These are phyloP conservation scores for Eueides isabella DNA, from an alignment of 1,140 invertebrate genomes.

Conservation along the genomic window DNA sequence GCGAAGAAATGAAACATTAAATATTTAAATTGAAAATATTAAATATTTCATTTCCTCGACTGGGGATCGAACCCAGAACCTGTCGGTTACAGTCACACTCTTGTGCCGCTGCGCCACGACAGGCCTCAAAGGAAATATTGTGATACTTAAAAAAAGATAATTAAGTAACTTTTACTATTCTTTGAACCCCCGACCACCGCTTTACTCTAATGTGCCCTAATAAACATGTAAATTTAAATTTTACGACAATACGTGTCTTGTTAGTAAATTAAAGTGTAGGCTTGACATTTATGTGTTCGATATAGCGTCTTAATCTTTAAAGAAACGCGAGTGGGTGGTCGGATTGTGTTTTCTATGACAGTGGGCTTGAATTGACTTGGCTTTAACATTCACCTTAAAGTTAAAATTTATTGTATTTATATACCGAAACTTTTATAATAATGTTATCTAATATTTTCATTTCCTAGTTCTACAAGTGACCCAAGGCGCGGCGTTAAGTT, in stretches of 20 bases:
- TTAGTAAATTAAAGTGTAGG: background rate
- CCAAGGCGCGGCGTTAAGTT: too few species aligned
- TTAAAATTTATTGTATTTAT: background rate
- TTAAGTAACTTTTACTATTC: background rate
- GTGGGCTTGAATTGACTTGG: slow-evolving; percentile 6
- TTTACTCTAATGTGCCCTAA: background rate
- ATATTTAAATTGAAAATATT: too few species aligned
- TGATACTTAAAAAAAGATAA: background rate
- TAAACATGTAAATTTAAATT: background rate
- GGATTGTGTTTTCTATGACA: background rate
- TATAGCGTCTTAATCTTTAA: slow-evolving; percentile 7
- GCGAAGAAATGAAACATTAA: too few species aligned
- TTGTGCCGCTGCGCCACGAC: too few species aligned
- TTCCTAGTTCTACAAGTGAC: too few species aligned
- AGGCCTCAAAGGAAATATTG: too few species aligned
- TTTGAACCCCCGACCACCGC: background rate
- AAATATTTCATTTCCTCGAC: too few species aligned
- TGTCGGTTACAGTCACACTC: too few species aligned
- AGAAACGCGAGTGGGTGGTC: background rate
- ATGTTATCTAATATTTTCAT: too few species aligned
- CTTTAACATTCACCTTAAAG: background rate
- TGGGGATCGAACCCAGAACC: too few species aligned
- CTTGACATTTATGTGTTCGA: slow-evolving; percentile 8
- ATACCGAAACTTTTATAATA: too few species aligned
- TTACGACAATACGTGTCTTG: background rate